These are phyloP conservation scores for Drosophila buzzatii DNA, from an alignment of 2,888 invertebrate genomes.

Conservation along the genomic window DNA sequence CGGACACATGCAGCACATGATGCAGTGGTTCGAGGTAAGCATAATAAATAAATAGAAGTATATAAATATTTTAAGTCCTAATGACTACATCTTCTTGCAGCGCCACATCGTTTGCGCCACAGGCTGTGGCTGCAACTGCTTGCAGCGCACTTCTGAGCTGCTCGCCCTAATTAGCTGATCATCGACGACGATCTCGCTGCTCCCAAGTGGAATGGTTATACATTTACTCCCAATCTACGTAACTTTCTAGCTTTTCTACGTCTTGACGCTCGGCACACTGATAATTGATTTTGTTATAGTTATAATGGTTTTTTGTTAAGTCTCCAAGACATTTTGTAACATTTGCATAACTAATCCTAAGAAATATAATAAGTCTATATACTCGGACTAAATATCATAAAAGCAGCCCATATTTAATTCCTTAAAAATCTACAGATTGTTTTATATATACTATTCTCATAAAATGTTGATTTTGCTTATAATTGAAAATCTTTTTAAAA, in stretches of 20 bases:
- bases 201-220: slow-evolving; percentile 6
- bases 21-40: slow-evolving; percentile 90
- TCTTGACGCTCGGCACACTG: slow-evolving; percentile 15
- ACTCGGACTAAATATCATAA: background rate
- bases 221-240: background rate
- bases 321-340: slow-evolving; percentile 47
- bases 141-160: slow-evolving; percentile 88
- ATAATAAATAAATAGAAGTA: background rate
- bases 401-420: background rate
- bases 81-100: slow-evolving; percentile 17
- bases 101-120: slow-evolving; percentile 93
- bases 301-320: slow-evolving; percentile 28
- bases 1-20: slow-evolving; percentile 94
- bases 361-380: slow-evolving; percentile 34
- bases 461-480: too few relatives aligned
- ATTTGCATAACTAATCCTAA: slow-evolving; percentile 28
- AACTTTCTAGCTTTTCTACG: slow-evolving; percentile 13
- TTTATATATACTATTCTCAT: too few relatives aligned
- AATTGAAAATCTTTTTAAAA: background rate
- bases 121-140: slow-evolving; percentile 96
- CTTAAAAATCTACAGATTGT: background rate
- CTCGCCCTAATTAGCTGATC: slow-evolving; percentile 71
- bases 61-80: background rate
- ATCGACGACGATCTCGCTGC: slow-evolving; percentile 14
- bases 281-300: slow-evolving; percentile 30